A percentile compares a stretch with the other conserved stretches of the same genome.
Conservation (phyloP, 2,797 vertebrate genomes). For the Chromis chromis region DNA sequence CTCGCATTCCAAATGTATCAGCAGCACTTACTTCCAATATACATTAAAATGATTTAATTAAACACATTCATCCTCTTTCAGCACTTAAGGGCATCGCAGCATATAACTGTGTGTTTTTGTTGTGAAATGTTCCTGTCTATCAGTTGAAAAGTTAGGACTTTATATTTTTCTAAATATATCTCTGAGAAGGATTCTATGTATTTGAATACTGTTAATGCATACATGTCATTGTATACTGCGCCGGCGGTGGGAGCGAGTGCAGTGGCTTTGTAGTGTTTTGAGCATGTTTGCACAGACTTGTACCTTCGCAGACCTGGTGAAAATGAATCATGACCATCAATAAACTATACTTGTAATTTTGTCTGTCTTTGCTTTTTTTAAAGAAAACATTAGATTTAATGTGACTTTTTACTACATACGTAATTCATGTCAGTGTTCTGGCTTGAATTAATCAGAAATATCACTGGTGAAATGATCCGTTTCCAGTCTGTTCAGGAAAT, state of each 20-base stretch:
- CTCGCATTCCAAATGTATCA: conserved; percentile 54
- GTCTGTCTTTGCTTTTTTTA: conserved; percentile 9
- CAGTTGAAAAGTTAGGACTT: conserved; percentile 79
- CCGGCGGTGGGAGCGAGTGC: conserved; percentile 69
- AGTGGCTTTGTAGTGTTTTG: conserved; percentile 79
- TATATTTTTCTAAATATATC: conserved; percentile 87
- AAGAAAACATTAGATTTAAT: not conserved
- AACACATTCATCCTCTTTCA: conserved; percentile 32
- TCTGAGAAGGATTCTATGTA: conserved; percentile 69
- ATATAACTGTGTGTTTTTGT: conserved; percentile 70
- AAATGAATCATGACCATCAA: conserved; percentile 75
- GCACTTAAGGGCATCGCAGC: conserved; percentile 61
- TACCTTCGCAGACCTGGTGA: conserved; percentile 74
- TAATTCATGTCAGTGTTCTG: not conserved
- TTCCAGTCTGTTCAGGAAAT: conserved; percentile 4
- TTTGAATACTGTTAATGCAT: conserved; percentile 76
- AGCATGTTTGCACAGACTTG: conserved; percentile 83
- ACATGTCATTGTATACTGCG: conserved; percentile 67
- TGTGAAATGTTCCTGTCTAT: conserved; percentile 73
- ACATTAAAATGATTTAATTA: conserved; percentile 12
- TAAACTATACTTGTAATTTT: conserved; percentile 74
- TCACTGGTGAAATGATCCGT: conserved; percentile 1
- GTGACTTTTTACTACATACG: not conserved
- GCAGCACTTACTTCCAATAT: conserved; percentile 17
- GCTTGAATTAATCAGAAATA: not conserved